phyloP scores from a whole-genome alignment of 2,113 vertebrate genomes.

The Hoplias malabaricus region DNA sequence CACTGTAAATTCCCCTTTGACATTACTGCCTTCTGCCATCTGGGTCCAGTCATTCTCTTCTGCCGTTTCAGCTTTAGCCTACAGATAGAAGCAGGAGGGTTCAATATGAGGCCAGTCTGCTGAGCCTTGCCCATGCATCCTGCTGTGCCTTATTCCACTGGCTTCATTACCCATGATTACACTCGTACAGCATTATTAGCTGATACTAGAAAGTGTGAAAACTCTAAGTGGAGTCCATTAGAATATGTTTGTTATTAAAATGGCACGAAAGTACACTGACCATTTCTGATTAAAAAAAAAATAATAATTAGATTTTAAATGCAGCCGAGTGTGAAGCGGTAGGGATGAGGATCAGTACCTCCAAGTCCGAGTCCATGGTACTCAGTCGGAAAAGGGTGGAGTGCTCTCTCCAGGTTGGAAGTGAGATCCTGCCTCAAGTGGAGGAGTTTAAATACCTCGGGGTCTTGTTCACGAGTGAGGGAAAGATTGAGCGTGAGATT shows the following conservation, averaged over 20 bases:
- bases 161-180: background rate
- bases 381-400: too few species aligned
- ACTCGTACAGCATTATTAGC: background rate
- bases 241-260: background rate
- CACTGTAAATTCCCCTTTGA: conserved; percentile 37
- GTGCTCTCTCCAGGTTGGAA: too few species aligned
- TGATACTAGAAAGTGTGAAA: background rate
- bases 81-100: conserved; percentile 9
- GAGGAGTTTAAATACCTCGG: too few species aligned
- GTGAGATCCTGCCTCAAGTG: too few species aligned
- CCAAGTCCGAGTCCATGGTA: too few species aligned
- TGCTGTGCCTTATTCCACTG: background rate
- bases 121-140: background rate
- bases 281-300: too few species aligned
- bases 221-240: too few species aligned
- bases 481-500: too few species aligned
- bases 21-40: conserved; percentile 15
- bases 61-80: conserved; percentile 27
- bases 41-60: conserved; percentile 13
- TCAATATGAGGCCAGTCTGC: background rate
- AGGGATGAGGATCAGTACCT: too few species aligned
- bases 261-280: background rate
- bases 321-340: too few species aligned
- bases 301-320: too few species aligned
- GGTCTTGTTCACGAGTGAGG: too few species aligned